A percentile compares a stretch with the other conserved stretches of the same genome.
Evolutionary conservation across 2,888 invertebrate genomes (phyloP).

Genomic region (Brachynemurus nebulosus): DNA sequence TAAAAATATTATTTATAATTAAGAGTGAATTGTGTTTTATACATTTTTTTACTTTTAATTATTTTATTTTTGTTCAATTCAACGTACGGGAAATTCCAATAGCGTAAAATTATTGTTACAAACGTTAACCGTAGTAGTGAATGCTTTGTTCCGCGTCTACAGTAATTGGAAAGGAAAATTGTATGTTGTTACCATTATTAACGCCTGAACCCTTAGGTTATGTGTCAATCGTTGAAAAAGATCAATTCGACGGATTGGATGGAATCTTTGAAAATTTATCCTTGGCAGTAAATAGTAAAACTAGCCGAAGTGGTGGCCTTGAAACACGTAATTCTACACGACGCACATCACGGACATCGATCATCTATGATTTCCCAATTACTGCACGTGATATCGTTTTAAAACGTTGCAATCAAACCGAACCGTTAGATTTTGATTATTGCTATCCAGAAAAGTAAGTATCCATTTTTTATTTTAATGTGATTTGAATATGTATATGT

Average conservation of each 20-base stretch:
- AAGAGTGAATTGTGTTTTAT: too few relatives aligned
- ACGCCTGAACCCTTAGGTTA: conserved; percentile 7
- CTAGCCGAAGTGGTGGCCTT: too few relatives aligned
- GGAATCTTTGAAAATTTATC: conserved; percentile 1
- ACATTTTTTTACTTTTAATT: too few relatives aligned
- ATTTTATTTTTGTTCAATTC: too few relatives aligned
- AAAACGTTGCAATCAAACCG: conserved; percentile 51
- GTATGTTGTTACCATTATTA: conserved; percentile 9
- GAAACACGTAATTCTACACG: conserved; percentile 32
- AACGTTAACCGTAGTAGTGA: conserved; percentile 6
- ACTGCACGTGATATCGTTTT: conserved; percentile 37
- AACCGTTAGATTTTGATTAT: conserved; percentile 46
- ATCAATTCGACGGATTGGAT: conserved; percentile 18
- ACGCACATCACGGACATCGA: conserved; percentile 26
- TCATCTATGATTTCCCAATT: conserved; percentile 1
- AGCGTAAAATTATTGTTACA: neutral
- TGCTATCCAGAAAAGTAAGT: conserved; percentile 51
- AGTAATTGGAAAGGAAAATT: conserved; percentile 3
- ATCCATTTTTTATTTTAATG: conserved; percentile 15
- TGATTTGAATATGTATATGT: too few relatives aligned
- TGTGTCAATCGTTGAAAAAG: conserved; percentile 9
- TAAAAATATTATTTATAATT: too few relatives aligned
- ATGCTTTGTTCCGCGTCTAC: conserved; percentile 3
- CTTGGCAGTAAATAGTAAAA: conserved; percentile 3
- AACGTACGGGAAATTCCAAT: too few relatives aligned